These are phyloP conservation scores for Iphiclides podalirius DNA, from an alignment of 2,888 invertebrate species.

Conservation along the genomic window DNA sequence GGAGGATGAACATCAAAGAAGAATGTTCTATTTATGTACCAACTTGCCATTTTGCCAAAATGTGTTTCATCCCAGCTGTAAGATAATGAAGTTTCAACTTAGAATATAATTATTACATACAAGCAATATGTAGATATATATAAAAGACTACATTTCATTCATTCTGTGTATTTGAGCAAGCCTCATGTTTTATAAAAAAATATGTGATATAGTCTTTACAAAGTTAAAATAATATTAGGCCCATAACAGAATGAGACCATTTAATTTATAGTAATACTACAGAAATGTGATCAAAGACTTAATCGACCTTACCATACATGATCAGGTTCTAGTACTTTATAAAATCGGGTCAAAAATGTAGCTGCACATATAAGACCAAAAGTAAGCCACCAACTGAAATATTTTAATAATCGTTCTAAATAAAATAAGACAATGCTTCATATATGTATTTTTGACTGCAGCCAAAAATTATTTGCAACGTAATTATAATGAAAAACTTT, in stretches of 20 bases:
- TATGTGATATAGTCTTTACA: too few species aligned
- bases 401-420: background rate
- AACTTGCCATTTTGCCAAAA: conserved; percentile 99
- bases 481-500: background rate
- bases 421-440: background rate
- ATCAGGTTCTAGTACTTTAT: conserved; percentile 94
- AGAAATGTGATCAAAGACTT: too few species aligned
- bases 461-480: background rate
- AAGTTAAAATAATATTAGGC: too few species aligned
- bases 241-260: too few species aligned
- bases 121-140: too few species aligned
- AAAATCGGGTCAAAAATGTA: conserved; percentile 88
- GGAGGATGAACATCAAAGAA: conserved; percentile 99
- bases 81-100: too few species aligned
- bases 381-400: conserved; percentile 81
- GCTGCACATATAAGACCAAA: conserved; percentile 83
- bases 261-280: too few species aligned
- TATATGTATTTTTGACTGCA: background rate
- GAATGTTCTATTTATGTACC: conserved; percentile 98
- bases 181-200: too few species aligned
- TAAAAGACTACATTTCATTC: too few species aligned
- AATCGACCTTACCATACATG: conserved; percentile 90
- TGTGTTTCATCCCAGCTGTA: conserved; percentile 98
- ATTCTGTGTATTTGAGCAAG: too few species aligned
- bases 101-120: too few species aligned